phyloP scores from a whole-genome alignment of 2,113 vertebrate genomes.

The Anthoscopus minutus region DNA sequence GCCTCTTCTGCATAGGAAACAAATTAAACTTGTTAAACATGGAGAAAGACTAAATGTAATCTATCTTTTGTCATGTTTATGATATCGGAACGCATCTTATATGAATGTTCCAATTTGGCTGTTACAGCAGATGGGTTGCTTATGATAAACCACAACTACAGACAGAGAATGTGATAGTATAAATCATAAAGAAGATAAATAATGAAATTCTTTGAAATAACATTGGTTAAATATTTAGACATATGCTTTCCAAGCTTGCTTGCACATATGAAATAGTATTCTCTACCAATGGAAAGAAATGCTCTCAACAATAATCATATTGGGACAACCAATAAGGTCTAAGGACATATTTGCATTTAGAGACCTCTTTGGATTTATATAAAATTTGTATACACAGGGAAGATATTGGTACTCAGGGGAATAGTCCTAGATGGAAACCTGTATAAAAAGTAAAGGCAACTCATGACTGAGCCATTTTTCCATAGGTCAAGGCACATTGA shows the following conservation, averaged over 20 bases:
- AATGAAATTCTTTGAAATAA: slow-evolving; percentile 83
- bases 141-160: slow-evolving; percentile 79
- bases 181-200: slow-evolving; percentile 86
- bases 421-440: background rate
- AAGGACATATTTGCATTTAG: slow-evolving; percentile 30
- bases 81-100: slow-evolving; percentile 78
- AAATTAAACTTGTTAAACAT: slow-evolving; percentile 88
- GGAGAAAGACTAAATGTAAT: slow-evolving; percentile 84
- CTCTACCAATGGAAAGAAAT: slow-evolving; percentile 65
- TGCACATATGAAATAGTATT: slow-evolving; percentile 67
- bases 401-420: background rate
- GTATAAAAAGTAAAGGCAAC: background rate
- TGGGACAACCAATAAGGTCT: slow-evolving; percentile 44
- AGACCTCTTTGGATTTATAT: slow-evolving; percentile 22
- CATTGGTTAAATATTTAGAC: slow-evolving; percentile 84
- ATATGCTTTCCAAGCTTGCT: slow-evolving; percentile 75
- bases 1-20: slow-evolving; percentile 85
- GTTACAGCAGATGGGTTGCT: slow-evolving; percentile 80
- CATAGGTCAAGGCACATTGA: background rate
- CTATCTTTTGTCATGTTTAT: slow-evolving; percentile 88
- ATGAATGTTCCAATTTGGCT: slow-evolving; percentile 81
- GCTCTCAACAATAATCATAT: slow-evolving; percentile 42
- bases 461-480: background rate
- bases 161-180: slow-evolving; percentile 78
- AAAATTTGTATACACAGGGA: background rate